Evolutionary conservation across 1,140 invertebrate species (phyloP), one percentile per base, ranked within the genome.

Genomic region (Dendrolimus punctatus): DNA sequence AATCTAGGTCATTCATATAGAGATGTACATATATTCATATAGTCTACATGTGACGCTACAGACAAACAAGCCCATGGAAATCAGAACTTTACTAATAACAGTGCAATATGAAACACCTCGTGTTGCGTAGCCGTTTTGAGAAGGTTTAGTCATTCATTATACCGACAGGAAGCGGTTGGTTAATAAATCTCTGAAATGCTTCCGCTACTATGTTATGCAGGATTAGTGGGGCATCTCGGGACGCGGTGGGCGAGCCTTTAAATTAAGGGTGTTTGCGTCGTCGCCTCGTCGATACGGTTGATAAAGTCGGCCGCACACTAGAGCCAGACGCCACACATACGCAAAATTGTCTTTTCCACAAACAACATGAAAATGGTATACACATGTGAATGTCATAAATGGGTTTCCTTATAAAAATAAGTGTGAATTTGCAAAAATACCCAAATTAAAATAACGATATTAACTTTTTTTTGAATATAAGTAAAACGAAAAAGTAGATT

Each of bases 151-250:
- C 47, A 53, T 66, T 57, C 49, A 57, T 57, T 51, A 43, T 51
- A 40, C 49, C 6, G 23, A 51, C 49, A 42, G 9, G 49, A 10
- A 8, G 6, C 8, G 40, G 49, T 9, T 43, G 49, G 53, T 64
- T 68, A 62, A 64, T 68, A 68, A 68, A 68, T 68, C 66, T 64
- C 57, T 38, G 55, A 58, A 60, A 64, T 64, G 62, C 55, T 64
- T 68, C 53, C 55, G 51, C 62, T 64, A 60, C 62, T 68, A 63
- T 55, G 65, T 62, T 68, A 68, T 68, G 58, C 58, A 43, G 65
- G 58, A 64, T 68, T 64, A 68, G 58, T 44, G 58, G 55, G 61
- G 53, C 46, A 56, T 43, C 49, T 39, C 48, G 49, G 55, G 51
- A 46, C 10, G 39, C 40, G 8, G 37, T 40, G 39, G 38, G 53